phyloP scores from a whole-genome alignment of 2,113 vertebrate genomes.

The Perca flavescens region DNA sequence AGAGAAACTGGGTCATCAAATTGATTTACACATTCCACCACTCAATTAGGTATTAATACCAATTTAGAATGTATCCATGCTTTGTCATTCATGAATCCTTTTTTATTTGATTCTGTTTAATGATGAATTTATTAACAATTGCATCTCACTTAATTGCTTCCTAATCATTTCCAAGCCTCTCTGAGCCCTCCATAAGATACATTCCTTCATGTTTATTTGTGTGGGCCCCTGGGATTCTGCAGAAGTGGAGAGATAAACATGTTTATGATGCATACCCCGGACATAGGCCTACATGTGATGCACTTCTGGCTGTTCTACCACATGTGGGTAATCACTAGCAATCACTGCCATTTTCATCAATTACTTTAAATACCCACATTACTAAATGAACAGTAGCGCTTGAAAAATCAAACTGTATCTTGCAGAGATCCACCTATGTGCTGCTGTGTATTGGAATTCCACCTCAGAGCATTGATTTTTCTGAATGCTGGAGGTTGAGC shows the following conservation, averaged over 20 bases:
- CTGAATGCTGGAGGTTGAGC: slow-evolving; percentile 33
- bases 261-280: slow-evolving; percentile 36
- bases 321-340: background rate
- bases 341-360: slow-evolving; percentile 21
- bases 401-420: slow-evolving; percentile 44
- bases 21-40: slow-evolving; percentile 21
- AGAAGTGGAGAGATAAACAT: slow-evolving; percentile 52
- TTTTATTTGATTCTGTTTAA: slow-evolving; percentile 29
- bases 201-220: slow-evolving; percentile 29
- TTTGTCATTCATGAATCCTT: background rate
- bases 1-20: slow-evolving; percentile 36
- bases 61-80: slow-evolving; percentile 22
- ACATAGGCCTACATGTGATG: background rate
- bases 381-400: background rate
- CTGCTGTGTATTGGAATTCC: slow-evolving; percentile 37
- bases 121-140: slow-evolving; percentile 36
- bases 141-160: slow-evolving; percentile 20
- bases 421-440: slow-evolving; percentile 23
- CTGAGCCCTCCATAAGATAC: slow-evolving; percentile 12
- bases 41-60: slow-evolving; percentile 11
- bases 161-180: slow-evolving; percentile 18
- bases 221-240: slow-evolving; percentile 40
- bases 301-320: background rate
- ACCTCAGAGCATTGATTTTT: slow-evolving; percentile 42
- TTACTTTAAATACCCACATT: slow-evolving; percentile 31